A percentile compares a stretch with the other conserved stretches of the same genome.
Evolutionary conservation across 2,888 invertebrate genomes (phyloP).

Genomic region (Noctua comes): DNA sequence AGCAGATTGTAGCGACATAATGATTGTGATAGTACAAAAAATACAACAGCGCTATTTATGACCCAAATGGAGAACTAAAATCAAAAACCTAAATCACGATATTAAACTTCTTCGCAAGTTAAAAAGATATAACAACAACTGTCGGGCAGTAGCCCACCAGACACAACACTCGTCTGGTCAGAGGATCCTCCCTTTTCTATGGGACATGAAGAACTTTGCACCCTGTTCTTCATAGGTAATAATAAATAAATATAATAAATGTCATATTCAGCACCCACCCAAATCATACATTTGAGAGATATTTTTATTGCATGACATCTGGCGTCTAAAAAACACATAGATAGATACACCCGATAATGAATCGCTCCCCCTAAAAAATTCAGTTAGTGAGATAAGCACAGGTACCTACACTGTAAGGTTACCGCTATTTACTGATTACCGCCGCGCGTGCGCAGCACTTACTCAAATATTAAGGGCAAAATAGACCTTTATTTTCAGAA

Average conservation of each 20-base stretch:
- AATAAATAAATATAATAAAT: neutral
- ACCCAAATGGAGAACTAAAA: too few relatives aligned
- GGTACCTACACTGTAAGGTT: conserved; percentile 35
- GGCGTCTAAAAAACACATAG: neutral
- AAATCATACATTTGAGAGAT: neutral
- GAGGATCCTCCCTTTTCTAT: neutral
- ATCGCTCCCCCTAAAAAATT: conserved; percentile 15
- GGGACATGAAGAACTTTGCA: neutral
- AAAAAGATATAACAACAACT: too few relatives aligned
- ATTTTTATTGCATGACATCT: neutral
- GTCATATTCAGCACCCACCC: neutral
- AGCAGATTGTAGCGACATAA: neutral
- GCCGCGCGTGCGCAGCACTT: conserved; percentile 7
- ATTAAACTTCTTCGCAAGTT: too few relatives aligned
- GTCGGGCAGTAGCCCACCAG: neutral
- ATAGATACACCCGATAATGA: neutral
- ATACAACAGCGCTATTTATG: neutral
- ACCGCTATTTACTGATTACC: conserved; percentile 38
- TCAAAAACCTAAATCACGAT: too few relatives aligned
- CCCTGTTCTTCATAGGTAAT: neutral
- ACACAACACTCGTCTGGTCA: neutral
- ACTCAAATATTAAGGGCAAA: neutral
- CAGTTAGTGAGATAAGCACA: conserved; percentile 54
- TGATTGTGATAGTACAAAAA: neutral
- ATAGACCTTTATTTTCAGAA: neutral